These are phyloP conservation scores for Cacoxenus indagator DNA, from an alignment of 2,888 invertebrate species.

Conservation along the genomic window DNA sequence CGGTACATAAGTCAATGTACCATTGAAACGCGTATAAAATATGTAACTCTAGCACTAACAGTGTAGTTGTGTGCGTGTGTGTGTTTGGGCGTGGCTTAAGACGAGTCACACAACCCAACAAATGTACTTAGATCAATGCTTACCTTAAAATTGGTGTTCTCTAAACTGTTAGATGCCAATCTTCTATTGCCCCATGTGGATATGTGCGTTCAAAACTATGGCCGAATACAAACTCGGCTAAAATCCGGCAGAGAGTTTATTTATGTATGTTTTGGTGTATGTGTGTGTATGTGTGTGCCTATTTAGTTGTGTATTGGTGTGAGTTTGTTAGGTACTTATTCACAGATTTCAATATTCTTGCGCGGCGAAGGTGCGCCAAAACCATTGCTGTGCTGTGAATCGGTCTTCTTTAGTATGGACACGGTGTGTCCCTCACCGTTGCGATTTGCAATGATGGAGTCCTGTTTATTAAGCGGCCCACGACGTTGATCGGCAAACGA, in stretches of 20 bases:
- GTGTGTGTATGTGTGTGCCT: not conserved
- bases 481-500: constrained; percentile 71
- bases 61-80: constrained; percentile 25
- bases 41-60: constrained; percentile 30
- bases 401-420: constrained; percentile 70
- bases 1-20: constrained; percentile 40
- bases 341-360: constrained; percentile 69
- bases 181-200: constrained; percentile 13
- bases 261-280: constrained; percentile 17
- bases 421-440: constrained; percentile 66
- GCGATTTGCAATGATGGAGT: constrained; percentile 69
- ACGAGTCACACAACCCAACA: constrained; percentile 4
- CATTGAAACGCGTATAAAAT: constrained; percentile 63
- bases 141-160: not conserved
- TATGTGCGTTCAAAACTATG: constrained; percentile 35
- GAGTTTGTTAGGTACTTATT: constrained; percentile 45
- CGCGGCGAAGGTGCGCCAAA: constrained; percentile 65
- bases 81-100: constrained; percentile 19
- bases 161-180: not conserved
- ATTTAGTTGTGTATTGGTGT: constrained; percentile 6
- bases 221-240: constrained; percentile 17
- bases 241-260: not conserved
- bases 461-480: constrained; percentile 68
- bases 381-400: constrained; percentile 65
- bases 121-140: not conserved